Conservation (phyloP, 2,113 vertebrate genomes). For the Dromaius novaehollandiae region DNA sequence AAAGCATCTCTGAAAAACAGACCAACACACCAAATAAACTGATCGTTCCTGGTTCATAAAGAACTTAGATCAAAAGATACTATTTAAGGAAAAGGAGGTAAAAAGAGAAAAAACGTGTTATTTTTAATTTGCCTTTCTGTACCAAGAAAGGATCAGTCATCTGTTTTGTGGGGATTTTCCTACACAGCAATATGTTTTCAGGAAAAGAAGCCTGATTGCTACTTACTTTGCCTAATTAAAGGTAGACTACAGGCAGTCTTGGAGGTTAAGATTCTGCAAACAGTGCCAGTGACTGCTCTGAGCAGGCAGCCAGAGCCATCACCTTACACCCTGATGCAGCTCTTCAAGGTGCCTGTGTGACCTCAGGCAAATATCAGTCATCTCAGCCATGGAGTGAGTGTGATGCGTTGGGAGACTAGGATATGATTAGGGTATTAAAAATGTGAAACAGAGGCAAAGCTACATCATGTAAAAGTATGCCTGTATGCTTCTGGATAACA, state of each 20-base stretch:
- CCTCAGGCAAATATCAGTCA: neutral
- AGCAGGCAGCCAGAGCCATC: neutral
- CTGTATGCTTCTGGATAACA: neutral
- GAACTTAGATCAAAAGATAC: neutral
- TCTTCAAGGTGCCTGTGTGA: neutral
- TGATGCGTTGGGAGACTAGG: neutral
- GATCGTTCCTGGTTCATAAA: neutral
- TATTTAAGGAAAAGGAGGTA: neutral
- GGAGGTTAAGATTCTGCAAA: neutral
- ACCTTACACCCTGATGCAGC: neutral
- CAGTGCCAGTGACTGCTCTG: neutral
- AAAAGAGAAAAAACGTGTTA: neutral
- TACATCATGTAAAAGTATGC: neutral
- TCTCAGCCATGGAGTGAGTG: neutral
- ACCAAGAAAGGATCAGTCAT: neutral
- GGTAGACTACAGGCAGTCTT: neutral
- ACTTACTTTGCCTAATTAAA: neutral
- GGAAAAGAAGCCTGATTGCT: neutral
- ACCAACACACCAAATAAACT: neutral
- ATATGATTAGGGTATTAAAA: neutral
- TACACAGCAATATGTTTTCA: neutral
- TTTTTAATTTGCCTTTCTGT: neutral
- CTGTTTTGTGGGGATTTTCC: constrained; percentile 17
- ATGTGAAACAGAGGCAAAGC: neutral
- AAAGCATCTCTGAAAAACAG: neutral